Evolutionary conservation across 2,797 vertebrate genomes (phyloP), one percentile per base, ranked within the genome.

Genomic region (Trachurus trachurus): DNA sequence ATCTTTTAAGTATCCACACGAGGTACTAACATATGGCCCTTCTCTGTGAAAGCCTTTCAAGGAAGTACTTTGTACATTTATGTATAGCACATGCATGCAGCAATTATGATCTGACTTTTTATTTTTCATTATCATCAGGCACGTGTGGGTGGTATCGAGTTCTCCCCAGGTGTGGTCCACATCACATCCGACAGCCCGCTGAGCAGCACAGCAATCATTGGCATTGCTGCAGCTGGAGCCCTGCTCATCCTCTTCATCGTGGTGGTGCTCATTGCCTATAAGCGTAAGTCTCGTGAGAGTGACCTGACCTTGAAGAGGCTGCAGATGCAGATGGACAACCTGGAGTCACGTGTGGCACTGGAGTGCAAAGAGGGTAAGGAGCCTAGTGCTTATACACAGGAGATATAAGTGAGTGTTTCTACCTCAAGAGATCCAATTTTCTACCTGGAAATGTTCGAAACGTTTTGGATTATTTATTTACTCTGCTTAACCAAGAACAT

Each of bases 321-420:
- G 58, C 98, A 99, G 94, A 99, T 99, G 98, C 98, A 99, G 90
- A 99, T 99, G 98, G 98, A 99, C 94, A 99, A 99, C 93, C 93
- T 99, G 73, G 98, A 99, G 92, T 99, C 98, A n/a, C 96, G 98
- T 0, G 98, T 99, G 80, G 98, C 98, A 0, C 93, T 99, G 80
- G 98, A 99, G 87, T 99, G 98, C 93, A 99, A 99, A 90, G 98
- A 99, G 94, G 98, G 98, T 99, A 83, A 86, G 91, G 91, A 31
- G 34, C 50, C 37, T 29, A 12, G 26, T 22, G 29, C 47, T 21
- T 19, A 50, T 60, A 4, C 31, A 39, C 0, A 37, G 21, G 2
- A 37, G 50, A 40, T 37, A 9, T 6, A 37, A 37, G 34, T 37
- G 34, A 37, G 34, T 37, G 34, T 37, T 8, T 9, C 34, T 37